These are phyloP conservation scores for Hucho hucho DNA, from an alignment of 2,113 vertebrate species.

Conservation along the genomic window DNA sequence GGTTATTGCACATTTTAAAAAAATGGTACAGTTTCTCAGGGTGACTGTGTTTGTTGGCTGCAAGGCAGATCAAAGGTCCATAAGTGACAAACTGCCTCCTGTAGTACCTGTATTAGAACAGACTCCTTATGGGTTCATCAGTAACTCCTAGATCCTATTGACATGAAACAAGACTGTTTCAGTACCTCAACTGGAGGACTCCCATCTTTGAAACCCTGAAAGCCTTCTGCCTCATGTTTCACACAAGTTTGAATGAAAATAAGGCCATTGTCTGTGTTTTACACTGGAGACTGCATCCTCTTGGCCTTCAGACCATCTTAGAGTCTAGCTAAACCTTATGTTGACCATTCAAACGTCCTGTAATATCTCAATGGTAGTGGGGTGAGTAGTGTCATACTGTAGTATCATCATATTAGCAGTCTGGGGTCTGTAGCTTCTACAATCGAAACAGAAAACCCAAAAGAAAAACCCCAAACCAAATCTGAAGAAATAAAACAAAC, in stretches of 20 bases:
- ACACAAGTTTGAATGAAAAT: too few relatives aligned
- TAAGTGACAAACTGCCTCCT: neutral
- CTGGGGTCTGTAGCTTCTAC: neutral
- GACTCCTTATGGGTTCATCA: neutral
- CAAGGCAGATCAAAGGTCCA: neutral
- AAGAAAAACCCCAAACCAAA: conserved; percentile 26
- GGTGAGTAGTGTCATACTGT: conserved; percentile 3
- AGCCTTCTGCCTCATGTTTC: too few relatives aligned
- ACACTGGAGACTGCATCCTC: neutral
- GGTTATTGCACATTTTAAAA: neutral
- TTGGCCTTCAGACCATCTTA: neutral
- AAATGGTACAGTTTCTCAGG: neutral
- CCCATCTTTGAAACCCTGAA: too few relatives aligned
- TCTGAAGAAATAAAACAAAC: conserved; percentile 62
- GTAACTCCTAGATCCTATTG: neutral
- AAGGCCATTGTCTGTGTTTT: neutral
- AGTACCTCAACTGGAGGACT: too few relatives aligned
- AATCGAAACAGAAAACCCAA: too few relatives aligned
- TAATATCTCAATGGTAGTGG: neutral
- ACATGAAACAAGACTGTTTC: too few relatives aligned
- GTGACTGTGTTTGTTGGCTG: neutral
- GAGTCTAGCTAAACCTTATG: neutral
- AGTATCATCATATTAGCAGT: neutral
- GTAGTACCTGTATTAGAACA: neutral
- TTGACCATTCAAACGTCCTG: neutral